A percentile compares a stretch with the other conserved stretches of the same genome.
Conservation (phyloP, 2,888 invertebrate species). For the Biston betularia region DNA sequence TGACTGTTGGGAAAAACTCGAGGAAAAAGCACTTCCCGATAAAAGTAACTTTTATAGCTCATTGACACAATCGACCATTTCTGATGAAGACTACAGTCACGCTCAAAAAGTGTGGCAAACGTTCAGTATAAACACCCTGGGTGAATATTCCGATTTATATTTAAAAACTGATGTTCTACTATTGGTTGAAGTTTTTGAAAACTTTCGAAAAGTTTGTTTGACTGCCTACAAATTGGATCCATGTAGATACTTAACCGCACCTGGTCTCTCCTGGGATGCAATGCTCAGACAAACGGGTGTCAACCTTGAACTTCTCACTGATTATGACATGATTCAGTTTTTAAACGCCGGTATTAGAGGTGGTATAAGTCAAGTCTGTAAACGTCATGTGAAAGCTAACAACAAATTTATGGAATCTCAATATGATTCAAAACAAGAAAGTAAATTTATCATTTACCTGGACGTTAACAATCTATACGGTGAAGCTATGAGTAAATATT, state of each 20-base stretch:
- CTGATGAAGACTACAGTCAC: slow-evolving; percentile 24
- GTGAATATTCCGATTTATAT: slow-evolving; percentile 39
- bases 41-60: slow-evolving; percentile 10
- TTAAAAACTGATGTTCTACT: slow-evolving; percentile 40
- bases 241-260: slow-evolving; percentile 33
- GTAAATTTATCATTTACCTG: slow-evolving; percentile 28
- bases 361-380: slow-evolving; percentile 26
- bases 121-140: slow-evolving; percentile 50
- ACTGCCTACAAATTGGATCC: slow-evolving; percentile 23
- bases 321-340: slow-evolving; percentile 1
- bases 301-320: slow-evolving; percentile 21
- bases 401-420: slow-evolving; percentile 14
- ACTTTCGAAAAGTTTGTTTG: slow-evolving; percentile 39
- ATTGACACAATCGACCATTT: slow-evolving; percentile 6
- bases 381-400: slow-evolving; percentile 20
- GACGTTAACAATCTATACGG: slow-evolving; percentile 40
- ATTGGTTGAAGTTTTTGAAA: slow-evolving; percentile 41
- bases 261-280: slow-evolving; percentile 39
- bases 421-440: slow-evolving; percentile 14
- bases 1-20: neutral
- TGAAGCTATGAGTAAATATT: slow-evolving; percentile 35
- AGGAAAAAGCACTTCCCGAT: neutral
- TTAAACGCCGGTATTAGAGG: too few relatives aligned
- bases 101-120: slow-evolving; percentile 28
- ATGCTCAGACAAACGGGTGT: slow-evolving; percentile 37